Base-by-base conservation (phyloP, 2,888 invertebrate genomes). In the Fissipunctia ypsillon region DNA sequence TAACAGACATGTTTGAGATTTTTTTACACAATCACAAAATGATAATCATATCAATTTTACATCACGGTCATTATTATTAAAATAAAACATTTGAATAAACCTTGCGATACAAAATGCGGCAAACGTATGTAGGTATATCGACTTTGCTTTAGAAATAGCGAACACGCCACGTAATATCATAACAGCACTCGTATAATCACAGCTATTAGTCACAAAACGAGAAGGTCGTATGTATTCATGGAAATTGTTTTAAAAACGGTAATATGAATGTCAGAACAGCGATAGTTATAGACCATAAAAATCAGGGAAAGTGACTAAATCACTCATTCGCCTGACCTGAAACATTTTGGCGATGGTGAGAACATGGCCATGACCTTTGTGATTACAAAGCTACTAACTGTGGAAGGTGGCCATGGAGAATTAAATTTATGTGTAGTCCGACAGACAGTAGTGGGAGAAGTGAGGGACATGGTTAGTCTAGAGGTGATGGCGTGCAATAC, bases 331-430 rank as follows among this genome's bases (percentile, higher is more conserved):
- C 78, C 59, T 79, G 67, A 69, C 63, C 52, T 69, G 63, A 83
- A 78, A 63, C 38, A 63, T 73, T 80, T 80, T 79, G 25, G 57
- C 61, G 25, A 64, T 25, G 57, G 59, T 41, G 45, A 52, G 25
- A 63, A 48, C 22, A 22, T 65, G 56, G 28, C 64, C 78, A 0
- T 83, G 77, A 79, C 76, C 69, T 80, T 71, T 73, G n/a, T 72
- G 41, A 77, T 77, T 64, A 72, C 84, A 73, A 77, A 68, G 48
- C 31, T 19, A 69, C 38, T 74, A 71, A 69, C 43, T 52, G 38
- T 60, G 31, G 66, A 74, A 54, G 66, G 73, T 64, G 66, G 69
- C 31, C 59, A 61, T 59, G 61, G 73, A 57, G 45, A 69, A 73
- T 73, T 48, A 38, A 70, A 84, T 82, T 63, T 71, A 77, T 71